Conservation (phyloP, 2,888 invertebrate species). For the Serrognathus titanus region DNA sequence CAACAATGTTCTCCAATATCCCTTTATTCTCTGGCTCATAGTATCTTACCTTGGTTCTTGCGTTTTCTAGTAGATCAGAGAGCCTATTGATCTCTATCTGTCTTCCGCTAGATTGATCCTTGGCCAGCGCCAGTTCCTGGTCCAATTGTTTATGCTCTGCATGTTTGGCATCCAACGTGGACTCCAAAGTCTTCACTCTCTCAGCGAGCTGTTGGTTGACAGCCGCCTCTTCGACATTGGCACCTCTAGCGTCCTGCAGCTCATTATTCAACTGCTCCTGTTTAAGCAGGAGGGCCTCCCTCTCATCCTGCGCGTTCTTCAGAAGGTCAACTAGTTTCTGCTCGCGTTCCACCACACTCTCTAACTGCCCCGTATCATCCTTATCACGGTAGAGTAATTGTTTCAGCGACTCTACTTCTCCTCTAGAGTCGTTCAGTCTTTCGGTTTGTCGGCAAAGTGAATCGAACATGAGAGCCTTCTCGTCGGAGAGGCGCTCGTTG, state of each 20-base stretch:
- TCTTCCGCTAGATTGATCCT: slow-evolving; percentile 70
- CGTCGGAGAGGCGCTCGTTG: slow-evolving; percentile 82
- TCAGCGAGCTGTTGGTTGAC: slow-evolving; percentile 58
- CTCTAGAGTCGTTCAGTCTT: slow-evolving; percentile 82
- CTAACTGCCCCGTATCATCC: slow-evolving; percentile 52
- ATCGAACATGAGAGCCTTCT: slow-evolving; percentile 85
- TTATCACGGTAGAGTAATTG: slow-evolving; percentile 71
- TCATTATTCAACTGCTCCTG: slow-evolving; percentile 76
- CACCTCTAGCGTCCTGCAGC: slow-evolving; percentile 60
- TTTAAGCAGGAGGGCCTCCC: slow-evolving; percentile 68
- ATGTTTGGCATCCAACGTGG: slow-evolving; percentile 68
- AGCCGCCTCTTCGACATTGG: slow-evolving; percentile 56
- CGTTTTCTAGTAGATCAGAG: slow-evolving; percentile 76
- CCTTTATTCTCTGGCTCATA: too few relatives aligned
- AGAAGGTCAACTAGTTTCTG: slow-evolving; percentile 80
- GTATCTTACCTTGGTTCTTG: slow-evolving; percentile 67
- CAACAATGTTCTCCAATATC: too few relatives aligned
- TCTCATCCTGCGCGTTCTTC: slow-evolving; percentile 79
- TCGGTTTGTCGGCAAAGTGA: slow-evolving; percentile 90
- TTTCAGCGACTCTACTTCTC: slow-evolving; percentile 81
- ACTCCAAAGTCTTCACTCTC: slow-evolving; percentile 67
- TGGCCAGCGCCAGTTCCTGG: slow-evolving; percentile 65
- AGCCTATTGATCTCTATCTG: slow-evolving; percentile 78
- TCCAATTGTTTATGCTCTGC: slow-evolving; percentile 74
- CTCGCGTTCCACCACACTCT: slow-evolving; percentile 69